Evolutionary conservation across 2,113 vertebrate genomes (phyloP), one percentile per base, ranked within the genome.

Genomic region (Nesospiza acunhae): DNA sequence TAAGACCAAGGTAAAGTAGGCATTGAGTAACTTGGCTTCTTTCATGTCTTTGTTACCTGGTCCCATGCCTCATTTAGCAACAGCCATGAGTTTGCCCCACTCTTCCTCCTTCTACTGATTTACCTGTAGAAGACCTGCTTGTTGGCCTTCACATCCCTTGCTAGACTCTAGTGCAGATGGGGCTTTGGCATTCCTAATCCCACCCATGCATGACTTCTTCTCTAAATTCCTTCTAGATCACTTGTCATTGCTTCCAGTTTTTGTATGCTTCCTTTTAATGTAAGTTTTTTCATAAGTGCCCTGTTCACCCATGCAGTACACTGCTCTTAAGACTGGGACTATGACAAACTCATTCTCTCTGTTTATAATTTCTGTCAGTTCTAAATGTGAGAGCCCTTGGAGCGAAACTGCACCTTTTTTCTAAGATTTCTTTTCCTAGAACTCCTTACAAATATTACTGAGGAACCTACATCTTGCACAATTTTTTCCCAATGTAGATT

Each of bases 121-220:
- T 13, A 31, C 23, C 15, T 62, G 23, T 33, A 66, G 30, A 64
- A 75, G 35, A 77, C 4, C 22, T 62, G 64, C 39, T 21, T 3
- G 1, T 10, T 88, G 55, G 17, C 23, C 56, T 30, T 75, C n/a
- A 70, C 5, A 56, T 16, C 18, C 42, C 28, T 79, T 31, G 20
- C 19, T 37, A 64, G 33, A 73, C 37, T 73, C 49, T 24, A 47
- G 2, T 79, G 26, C 39, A 79, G 28, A 5, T 27, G 31, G 12
- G 26, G 26, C 42, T 68, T 83, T 42, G 17, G n/a, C 30, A 49
- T 76, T 68, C 8, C 52, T 80, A 80, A 84, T 15, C n/a, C 31
- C 37, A 58, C 10, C 31, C 24, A 20, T 1, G 0, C 5, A 22
- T 13, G 27, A 62, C 2, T 31, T 13, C 30, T 37, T 28, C 28